These are phyloP conservation scores for Sphaerolaimus hirsutus DNA, from an alignment of 2,888 invertebrate species.

Conservation along the genomic window DNA sequence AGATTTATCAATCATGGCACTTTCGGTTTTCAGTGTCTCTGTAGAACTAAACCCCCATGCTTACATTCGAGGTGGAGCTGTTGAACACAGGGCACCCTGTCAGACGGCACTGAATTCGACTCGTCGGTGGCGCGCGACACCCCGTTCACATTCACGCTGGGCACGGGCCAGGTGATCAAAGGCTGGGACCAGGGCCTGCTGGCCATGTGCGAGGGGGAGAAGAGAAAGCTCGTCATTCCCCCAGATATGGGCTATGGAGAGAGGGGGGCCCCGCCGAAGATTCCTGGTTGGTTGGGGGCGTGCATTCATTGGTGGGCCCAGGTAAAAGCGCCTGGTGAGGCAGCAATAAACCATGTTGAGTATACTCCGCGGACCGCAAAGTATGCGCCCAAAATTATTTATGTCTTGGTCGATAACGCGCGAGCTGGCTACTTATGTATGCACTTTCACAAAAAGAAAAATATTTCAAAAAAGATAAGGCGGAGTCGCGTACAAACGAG, in stretches of 20 bases:
- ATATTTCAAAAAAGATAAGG: too few species aligned
- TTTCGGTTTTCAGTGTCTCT: too few species aligned
- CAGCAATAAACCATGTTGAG: too few species aligned
- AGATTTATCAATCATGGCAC: too few species aligned
- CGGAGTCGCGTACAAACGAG: too few species aligned
- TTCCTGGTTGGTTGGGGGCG: constrained; percentile 37
- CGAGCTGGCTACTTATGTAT: not conserved
- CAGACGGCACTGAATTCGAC: constrained; percentile 63
- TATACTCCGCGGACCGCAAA: too few species aligned
- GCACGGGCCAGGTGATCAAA: constrained; percentile 60
- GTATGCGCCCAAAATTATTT: too few species aligned
- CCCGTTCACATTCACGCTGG: constrained; percentile 54
- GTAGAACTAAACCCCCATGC: too few species aligned
- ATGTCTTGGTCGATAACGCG: not conserved
- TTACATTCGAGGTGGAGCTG: too few species aligned
- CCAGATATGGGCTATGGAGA: constrained; percentile 60
- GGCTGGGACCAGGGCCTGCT: constrained; percentile 72
- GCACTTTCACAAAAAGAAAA: not conserved
- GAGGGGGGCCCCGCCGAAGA: constrained; percentile 54
- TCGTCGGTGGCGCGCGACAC: constrained; percentile 47
- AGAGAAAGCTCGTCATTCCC: constrained; percentile 57
- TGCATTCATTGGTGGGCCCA: too few species aligned
- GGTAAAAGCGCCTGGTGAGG: too few species aligned
- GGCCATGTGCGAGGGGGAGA: constrained; percentile 63
- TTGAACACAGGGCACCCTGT: constrained; percentile 45